phyloP scores from a whole-genome alignment of 1,140 invertebrate genomes.

The Lerema accius region DNA sequence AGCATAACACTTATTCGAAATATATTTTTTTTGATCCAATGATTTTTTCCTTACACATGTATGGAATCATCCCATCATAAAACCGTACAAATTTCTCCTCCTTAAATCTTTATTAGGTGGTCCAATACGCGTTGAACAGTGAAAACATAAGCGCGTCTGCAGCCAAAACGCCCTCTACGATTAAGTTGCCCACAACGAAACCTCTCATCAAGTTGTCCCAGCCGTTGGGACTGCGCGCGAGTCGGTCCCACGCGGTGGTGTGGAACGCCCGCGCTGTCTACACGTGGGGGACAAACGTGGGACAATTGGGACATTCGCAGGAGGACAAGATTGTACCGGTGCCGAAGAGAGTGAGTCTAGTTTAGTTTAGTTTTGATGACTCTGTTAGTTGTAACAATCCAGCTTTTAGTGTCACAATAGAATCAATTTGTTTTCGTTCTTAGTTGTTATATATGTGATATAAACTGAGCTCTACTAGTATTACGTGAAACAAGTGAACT shows the following conservation, averaged over 20 bases:
- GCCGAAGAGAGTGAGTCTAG: conserved; percentile 74
- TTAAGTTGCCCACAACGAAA: conserved; percentile 55
- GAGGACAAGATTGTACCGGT: conserved; percentile 62
- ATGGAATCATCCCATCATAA: no score
- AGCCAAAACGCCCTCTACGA: conserved; percentile 52
- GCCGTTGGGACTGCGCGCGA: conserved; percentile 83
- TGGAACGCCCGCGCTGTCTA: conserved; percentile 84
- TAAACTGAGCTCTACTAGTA: no score
- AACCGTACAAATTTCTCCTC: no score
- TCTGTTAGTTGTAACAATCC: no score
- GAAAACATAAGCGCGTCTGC: conserved; percentile 58
- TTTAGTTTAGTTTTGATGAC: not conserved
- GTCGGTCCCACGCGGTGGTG: conserved; percentile 86
- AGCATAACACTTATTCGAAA: no score
- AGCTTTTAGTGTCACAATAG: no score
- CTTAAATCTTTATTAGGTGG: conserved; percentile 49
- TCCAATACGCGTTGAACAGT: conserved; percentile 67
- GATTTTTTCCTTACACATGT: no score
- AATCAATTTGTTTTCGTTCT: no score
- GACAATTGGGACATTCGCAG: conserved; percentile 86
- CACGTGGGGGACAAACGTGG: conserved; percentile 88
- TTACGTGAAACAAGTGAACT: no score
- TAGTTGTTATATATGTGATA: no score
- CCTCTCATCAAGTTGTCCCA: conserved; percentile 63
- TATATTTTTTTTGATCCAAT: no score